Evolutionary conservation across 2,888 invertebrate genomes (phyloP), one percentile per base, ranked within the genome.

Genomic region (Lasioglossum vierecki): DNA sequence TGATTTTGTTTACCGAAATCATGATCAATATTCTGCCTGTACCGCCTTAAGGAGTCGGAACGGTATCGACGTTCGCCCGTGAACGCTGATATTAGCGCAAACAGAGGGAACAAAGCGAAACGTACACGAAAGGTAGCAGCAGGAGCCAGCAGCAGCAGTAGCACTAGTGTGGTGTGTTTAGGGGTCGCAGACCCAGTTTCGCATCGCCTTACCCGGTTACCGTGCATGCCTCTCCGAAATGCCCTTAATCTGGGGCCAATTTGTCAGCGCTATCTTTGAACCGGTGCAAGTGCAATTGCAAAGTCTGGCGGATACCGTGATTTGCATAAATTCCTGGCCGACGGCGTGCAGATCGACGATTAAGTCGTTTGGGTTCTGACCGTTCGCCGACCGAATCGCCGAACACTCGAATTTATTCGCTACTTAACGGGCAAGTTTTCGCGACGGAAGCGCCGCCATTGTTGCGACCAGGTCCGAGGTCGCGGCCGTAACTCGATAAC

Each of bases 101-200:
- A 53, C 30, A 26, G 26, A 78, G 44, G 22, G 11, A 44, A 68
- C 71, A 66, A 30, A 79, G 66, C 35, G 80, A 78, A 77, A 78
- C 78, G 76, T 83, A 78, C n/a, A 76, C 79, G 75, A 77, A 82
- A 26, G 44, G 44, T 44, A 44, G 83, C 4, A 13, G 18, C 46
- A 46, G 15, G 46, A 46, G 46, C 26, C n/a, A 63, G 26, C 13
- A 30, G 63, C 35, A 35, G 30, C 63, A 35, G 26, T 76, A 76
- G 71, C 68, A 53, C 18, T 4, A 6, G 30, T 6, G 35, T 68
- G 66, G 39, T 68, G 66, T 66, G 66, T 66, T 66, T 66, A 81
- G 76, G 83, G 89, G 88, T 91, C 89, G 87, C 83, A 91, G 91
- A 91, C 91, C 91, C 90, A 91, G 91, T 91, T 91, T 91, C 89